Evolutionary conservation across 2,113 vertebrate genomes (phyloP).

Genomic region (Garra rufa): DNA sequence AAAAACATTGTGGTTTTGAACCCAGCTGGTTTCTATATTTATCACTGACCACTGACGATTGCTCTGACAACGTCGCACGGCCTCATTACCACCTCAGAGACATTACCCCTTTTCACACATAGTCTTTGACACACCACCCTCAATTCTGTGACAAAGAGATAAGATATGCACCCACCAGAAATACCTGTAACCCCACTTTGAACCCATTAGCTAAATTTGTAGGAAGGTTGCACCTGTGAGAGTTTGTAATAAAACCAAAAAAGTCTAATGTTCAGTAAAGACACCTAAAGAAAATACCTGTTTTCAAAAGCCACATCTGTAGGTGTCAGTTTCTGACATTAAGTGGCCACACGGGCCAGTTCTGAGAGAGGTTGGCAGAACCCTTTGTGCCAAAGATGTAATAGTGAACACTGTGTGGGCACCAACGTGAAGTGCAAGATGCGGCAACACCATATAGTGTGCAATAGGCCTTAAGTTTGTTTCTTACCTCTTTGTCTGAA

Average conservation of each 20-base stretch:
- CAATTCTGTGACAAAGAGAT: background rate
- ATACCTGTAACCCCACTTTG: background rate
- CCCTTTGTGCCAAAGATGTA: background rate
- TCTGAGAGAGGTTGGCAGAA: background rate
- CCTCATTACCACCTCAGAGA: background rate
- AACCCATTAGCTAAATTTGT: background rate
- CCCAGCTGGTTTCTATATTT: too few relatives aligned
- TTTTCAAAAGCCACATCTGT: constrained; percentile 3
- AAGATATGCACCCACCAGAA: background rate
- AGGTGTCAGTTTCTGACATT: background rate
- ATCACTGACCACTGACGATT: too few relatives aligned
- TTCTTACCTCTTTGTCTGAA: constrained; percentile 32
- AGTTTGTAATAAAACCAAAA: background rate
- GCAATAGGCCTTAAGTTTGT: background rate
- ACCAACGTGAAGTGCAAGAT: background rate
- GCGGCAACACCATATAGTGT: background rate
- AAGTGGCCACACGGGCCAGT: background rate
- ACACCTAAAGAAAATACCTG: background rate
- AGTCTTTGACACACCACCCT: background rate
- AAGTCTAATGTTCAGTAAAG: background rate
- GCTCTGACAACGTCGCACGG: too few relatives aligned
- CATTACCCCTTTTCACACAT: too few relatives aligned
- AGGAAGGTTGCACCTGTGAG: background rate
- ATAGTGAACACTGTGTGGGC: background rate
- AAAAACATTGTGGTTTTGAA: too few relatives aligned